These are phyloP conservation scores for Tapirus terrestris DNA, from an alignment of 2,113 vertebrate genomes.

Conservation along the genomic window DNA sequence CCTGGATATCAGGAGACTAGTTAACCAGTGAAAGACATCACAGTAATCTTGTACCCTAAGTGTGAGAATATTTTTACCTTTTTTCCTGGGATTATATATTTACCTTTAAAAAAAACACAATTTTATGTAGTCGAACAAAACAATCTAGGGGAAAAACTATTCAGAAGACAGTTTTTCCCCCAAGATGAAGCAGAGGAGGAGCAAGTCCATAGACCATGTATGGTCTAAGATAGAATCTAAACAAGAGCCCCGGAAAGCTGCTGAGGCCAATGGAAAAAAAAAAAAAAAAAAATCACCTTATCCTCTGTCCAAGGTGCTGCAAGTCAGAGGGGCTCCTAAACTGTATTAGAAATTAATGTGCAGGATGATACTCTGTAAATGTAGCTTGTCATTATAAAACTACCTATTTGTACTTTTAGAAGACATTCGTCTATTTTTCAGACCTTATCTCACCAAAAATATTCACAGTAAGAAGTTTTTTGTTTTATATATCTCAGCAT, in stretches of 20 bases:
- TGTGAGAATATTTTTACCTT: neutral
- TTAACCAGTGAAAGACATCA: neutral
- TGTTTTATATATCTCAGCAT: neutral
- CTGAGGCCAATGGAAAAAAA: neutral
- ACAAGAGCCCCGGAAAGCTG: neutral
- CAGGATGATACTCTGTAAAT: neutral
- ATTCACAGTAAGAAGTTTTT: neutral
- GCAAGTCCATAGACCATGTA: neutral
- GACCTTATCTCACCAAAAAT: neutral
- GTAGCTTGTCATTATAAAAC: neutral
- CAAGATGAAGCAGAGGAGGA: neutral
- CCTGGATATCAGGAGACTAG: neutral
- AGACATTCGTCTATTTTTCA: neutral
- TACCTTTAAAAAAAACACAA: neutral
- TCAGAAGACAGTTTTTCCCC: neutral
- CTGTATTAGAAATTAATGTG: neutral
- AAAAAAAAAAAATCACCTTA: neutral
- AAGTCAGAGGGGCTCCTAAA: neutral
- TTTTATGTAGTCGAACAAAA: neutral
- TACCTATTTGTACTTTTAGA: neutral
- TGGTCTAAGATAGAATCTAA: neutral
- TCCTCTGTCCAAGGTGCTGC: conserved; percentile 57
- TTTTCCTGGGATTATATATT: neutral
- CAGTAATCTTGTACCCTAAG: neutral
- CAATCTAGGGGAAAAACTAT: neutral